Conservation (phyloP, 2,797 vertebrate species). For the Propithecus perrieri region DNA sequence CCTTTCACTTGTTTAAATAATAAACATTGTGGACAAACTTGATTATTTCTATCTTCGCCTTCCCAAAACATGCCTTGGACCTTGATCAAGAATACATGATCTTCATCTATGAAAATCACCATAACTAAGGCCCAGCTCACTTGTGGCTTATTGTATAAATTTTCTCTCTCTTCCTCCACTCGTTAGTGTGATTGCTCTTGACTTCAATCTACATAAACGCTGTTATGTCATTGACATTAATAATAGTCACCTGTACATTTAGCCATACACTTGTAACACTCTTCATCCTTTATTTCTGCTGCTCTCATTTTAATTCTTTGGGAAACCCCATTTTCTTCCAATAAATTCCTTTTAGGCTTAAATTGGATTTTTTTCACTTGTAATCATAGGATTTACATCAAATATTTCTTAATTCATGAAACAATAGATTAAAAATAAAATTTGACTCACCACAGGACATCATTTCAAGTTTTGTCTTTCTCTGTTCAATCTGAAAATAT, state of each 20-base stretch:
- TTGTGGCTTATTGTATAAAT: background rate
- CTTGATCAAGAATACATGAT: background rate
- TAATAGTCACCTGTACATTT: background rate
- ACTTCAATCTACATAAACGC: background rate
- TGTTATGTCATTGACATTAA: background rate
- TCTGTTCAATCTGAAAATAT: background rate
- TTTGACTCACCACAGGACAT: background rate
- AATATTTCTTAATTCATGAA: background rate
- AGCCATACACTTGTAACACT: background rate
- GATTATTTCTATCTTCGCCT: background rate
- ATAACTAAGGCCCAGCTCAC: background rate
- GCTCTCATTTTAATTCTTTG: background rate
- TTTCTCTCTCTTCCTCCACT: background rate
- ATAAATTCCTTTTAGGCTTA: background rate
- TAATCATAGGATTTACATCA: background rate
- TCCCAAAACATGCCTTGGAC: background rate
- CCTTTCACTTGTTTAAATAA: background rate
- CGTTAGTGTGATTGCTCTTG: background rate
- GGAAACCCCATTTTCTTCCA: background rate
- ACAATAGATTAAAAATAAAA: background rate
- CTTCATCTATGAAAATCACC: background rate
- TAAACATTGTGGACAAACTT: background rate
- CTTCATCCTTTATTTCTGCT: background rate
- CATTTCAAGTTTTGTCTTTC: background rate
- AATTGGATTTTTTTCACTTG: background rate